Conservation (phyloP, 2,888 invertebrate genomes). For the Macaria liturata region DNA sequence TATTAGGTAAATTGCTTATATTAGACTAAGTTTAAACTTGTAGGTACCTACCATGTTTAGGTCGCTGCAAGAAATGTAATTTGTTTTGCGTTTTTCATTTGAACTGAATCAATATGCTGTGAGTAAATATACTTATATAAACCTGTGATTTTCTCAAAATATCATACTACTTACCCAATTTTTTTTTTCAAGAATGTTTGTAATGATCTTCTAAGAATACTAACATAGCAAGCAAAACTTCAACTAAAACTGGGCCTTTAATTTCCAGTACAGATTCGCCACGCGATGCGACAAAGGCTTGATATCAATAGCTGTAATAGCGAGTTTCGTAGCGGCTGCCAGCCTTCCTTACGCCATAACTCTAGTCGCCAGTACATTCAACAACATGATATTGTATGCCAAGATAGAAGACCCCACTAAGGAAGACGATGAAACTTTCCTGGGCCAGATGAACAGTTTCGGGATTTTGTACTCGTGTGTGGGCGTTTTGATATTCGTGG, state of each 20-base stretch:
- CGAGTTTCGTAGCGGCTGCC: slow-evolving; percentile 46
- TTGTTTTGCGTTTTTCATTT: no score
- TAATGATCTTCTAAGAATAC: no score
- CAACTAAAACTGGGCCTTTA: slow-evolving; percentile 5
- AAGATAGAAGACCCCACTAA: slow-evolving; percentile 36
- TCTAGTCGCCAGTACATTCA: slow-evolving; percentile 69
- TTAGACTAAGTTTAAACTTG: no score
- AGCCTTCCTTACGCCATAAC: slow-evolving; percentile 52
- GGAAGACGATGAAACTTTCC: slow-evolving; percentile 58
- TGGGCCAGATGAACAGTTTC: slow-evolving; percentile 78
- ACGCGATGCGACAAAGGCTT: slow-evolving; percentile 79
- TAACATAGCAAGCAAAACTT: no score
- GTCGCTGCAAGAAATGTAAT: no score
- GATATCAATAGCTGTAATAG: slow-evolving; percentile 78
- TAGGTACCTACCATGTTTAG: no score
- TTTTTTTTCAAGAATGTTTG: no score
- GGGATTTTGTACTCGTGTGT: slow-evolving; percentile 83
- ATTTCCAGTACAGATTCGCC: slow-evolving; percentile 85
- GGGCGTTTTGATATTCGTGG: slow-evolving; percentile 81
- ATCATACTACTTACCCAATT: no score
- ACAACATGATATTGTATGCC: slow-evolving; percentile 82
- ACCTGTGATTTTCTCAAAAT: no score
- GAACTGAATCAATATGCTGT: no score
- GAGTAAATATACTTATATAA: no score
- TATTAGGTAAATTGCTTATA: no score